phyloP scores from a whole-genome alignment of 2,797 vertebrate species.

The Oophaga sylvatica region DNA sequence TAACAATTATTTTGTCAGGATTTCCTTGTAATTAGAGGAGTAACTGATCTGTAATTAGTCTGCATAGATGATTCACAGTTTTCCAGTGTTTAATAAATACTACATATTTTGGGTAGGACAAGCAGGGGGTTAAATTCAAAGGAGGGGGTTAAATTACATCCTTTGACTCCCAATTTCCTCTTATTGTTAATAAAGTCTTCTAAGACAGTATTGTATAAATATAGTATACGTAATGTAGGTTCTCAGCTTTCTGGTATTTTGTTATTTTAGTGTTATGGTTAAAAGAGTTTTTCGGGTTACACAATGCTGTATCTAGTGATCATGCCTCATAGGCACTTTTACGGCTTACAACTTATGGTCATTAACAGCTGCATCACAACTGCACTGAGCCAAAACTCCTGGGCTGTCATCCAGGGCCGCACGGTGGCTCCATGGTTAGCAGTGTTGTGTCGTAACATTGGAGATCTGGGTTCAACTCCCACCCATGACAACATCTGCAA shows the following conservation, averaged over 20 bases:
- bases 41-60: conserved; percentile 36
- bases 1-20: conserved; percentile 58
- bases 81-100: conserved; percentile 37
- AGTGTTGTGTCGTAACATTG: too few relatives aligned
- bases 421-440: too few relatives aligned
- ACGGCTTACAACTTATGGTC: too few relatives aligned
- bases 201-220: neutral
- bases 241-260: neutral
- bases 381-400: too few relatives aligned
- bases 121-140: neutral
- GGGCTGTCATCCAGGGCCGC: too few relatives aligned
- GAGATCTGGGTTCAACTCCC: too few relatives aligned
- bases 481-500: too few relatives aligned
- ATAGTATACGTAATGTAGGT: neutral
- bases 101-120: neutral
- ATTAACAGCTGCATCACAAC: too few relatives aligned
- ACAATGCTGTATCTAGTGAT: too few relatives aligned
- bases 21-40: conserved; percentile 48
- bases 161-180: neutral
- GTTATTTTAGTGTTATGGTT: neutral
- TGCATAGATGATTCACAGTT: neutral
- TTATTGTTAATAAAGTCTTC: neutral
- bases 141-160: neutral
- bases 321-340: too few relatives aligned
- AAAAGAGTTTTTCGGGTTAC: too few relatives aligned